These are phyloP conservation scores for Harpalus rubripes DNA, from an alignment of 2,888 invertebrate species.

Conservation along the genomic window DNA sequence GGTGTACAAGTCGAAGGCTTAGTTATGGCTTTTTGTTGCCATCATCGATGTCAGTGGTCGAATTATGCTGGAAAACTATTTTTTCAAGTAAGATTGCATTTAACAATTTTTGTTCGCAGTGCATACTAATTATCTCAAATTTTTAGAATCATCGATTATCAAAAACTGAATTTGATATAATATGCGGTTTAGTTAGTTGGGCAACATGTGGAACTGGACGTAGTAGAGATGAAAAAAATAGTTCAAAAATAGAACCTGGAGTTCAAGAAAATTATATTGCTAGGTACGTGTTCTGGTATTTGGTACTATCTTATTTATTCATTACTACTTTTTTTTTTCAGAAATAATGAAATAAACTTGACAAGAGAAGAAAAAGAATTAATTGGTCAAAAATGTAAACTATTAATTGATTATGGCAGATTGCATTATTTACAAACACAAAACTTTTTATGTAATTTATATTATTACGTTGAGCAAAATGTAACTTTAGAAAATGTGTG, in stretches of 20 bases:
- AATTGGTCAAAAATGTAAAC: conserved; percentile 87
- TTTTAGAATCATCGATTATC: conserved; percentile 80
- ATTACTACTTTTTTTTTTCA: conserved; percentile 65
- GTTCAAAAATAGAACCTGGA: conserved; percentile 66
- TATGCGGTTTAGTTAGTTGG: conserved; percentile 93
- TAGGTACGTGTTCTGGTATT: neutral
- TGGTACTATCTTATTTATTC: neutral
- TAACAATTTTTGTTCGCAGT: conserved; percentile 1
- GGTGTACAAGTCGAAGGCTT: conserved; percentile 79
- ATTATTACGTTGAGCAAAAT: conserved; percentile 82
- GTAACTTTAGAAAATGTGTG: conserved; percentile 90
- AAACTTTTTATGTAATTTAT: conserved; percentile 82
- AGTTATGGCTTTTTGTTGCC: conserved; percentile 93
- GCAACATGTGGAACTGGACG: conserved; percentile 89
- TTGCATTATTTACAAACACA: conserved; percentile 80
- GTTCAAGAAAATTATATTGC: conserved; percentile 3
- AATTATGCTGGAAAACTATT: conserved; percentile 85
- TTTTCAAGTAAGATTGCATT: conserved; percentile 76
- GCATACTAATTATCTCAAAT: conserved; percentile 63
- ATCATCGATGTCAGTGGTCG: conserved; percentile 89
- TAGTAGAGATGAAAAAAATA: conserved; percentile 77
- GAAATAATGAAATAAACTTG: conserved; percentile 75
- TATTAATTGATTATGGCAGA: conserved; percentile 88
- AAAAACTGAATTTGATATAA: conserved; percentile 84
- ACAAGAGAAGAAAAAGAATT: conserved; percentile 79